phyloP scores from a whole-genome alignment of 2,113 vertebrate genomes.

The Suncus etruscus region DNA sequence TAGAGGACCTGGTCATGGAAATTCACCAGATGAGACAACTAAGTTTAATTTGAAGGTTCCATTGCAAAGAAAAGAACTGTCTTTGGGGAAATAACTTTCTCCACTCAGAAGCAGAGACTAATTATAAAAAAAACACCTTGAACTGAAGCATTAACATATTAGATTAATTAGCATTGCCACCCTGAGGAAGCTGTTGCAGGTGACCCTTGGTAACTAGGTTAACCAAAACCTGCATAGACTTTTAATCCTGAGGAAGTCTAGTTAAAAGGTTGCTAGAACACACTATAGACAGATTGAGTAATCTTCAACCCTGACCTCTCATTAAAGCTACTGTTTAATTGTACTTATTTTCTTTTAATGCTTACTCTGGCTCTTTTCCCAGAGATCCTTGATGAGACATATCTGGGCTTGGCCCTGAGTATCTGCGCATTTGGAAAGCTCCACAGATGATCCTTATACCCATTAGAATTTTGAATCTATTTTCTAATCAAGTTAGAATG shows the following conservation, averaged over 20 bases:
- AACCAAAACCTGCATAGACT: background rate
- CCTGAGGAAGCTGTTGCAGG: background rate
- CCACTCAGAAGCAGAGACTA: slow-evolving; percentile 46
- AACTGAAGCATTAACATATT: background rate
- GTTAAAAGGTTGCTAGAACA: slow-evolving; percentile 40
- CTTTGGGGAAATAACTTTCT: slow-evolving; percentile 53
- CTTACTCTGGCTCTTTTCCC: background rate
- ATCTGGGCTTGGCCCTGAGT: background rate
- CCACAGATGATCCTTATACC: background rate
- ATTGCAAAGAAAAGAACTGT: slow-evolving; percentile 33
- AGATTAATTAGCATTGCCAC: slow-evolving; percentile 38
- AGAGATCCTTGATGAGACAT: slow-evolving; percentile 6
- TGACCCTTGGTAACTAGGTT: slow-evolving; percentile 50
- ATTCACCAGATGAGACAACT: slow-evolving; percentile 30
- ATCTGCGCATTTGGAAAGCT: background rate
- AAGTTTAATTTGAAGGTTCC: background rate
- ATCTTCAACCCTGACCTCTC: background rate
- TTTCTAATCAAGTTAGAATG: background rate
- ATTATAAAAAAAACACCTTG: slow-evolving; percentile 49
- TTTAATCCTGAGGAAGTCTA: background rate
- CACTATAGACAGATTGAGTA: background rate
- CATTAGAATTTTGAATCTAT: slow-evolving; percentile 42
- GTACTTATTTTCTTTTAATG: slow-evolving; percentile 5
- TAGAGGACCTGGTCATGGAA: background rate
- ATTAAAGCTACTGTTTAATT: slow-evolving; percentile 5